Base-by-base conservation (phyloP, 2,888 invertebrate genomes). In the Eugnorisma glareosa region DNA sequence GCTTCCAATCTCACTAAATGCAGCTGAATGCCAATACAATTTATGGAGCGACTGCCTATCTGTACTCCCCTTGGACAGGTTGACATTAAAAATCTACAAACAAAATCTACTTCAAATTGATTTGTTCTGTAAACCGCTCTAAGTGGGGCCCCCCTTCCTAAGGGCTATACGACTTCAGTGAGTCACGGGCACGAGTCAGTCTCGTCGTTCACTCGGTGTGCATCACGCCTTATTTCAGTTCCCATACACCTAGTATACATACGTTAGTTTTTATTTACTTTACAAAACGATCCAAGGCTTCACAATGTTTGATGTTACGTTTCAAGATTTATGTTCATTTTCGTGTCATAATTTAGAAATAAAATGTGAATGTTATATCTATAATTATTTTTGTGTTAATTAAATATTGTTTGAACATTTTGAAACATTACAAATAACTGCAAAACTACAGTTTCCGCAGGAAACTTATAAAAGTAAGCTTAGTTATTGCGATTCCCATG, bases 281-380 rank as follows among this genome's bases (percentile, higher is more conserved):
- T 54, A 81, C 83, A 79, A 82, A 84, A 82, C 54, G 67, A 75
- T 79, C 72, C 86, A 86, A 88, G 87, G 81, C 69, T 82, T 73
- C 75, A 57, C 18, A 64, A 51, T 75, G 75, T 84, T 84, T 85
- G 77, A 86, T 81, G 81, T 86, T 24, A 70, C 61, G 72, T 69
- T 70, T 75, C 45, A 43, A 86, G 84, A 83, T 83, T 67, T 48
- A 83, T 79, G 70, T 64, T 67, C 61, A 40, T 28, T 70, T 75
- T 63, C 13, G 51, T 73, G 15, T 43, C 69, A 51, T 66, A 73
- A 84, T 69, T n/a, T n/a, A n/a, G n/a, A 74, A 74, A 77, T 37
- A 13, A 35, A 64, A 59, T 35, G 18, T 75, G 18, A 35, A 57
- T 66, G 10, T 59, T 82, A 21, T 28, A 57, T 31, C 59, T 59